Base-by-base conservation (phyloP, 2,113 vertebrate species). In the Riparia riparia region DNA sequence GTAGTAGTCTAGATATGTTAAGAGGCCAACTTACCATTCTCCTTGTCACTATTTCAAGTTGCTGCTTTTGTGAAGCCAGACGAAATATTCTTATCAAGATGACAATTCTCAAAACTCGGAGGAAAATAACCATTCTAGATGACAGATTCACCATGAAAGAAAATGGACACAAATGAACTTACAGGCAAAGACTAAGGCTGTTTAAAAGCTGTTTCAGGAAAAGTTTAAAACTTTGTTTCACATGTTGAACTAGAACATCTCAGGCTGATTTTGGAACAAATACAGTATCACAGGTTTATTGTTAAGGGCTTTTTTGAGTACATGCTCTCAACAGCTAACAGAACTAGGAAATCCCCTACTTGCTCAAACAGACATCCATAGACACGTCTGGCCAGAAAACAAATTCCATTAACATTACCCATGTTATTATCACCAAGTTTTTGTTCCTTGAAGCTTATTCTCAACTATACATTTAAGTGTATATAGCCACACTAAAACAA, bases 81-180 rank as follows among this genome's bases (percentile, higher is more conserved):
- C 99, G 98, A 97, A 99, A 98, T 97, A 99, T 61, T 95, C 99
- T 98, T 87, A 99, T 92, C 61, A 99, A 97, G 95, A 99, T 99
- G 66, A 99, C 57, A 88, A 99, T 97, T 95, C 99, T 98, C 97
- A 99, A 86, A 90, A 97, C 95, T 91, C 98, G 98, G 73, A 99
- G 94, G 42, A 99, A 85, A 19, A 93, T 89, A 70, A 98, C 96
- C 86, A 98, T 94, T 96, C 99, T 99, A 97, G 77, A 25, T 21
- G 51, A 11, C 50, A 80, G 34, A 58, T 51, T 56, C 22, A 73
- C 10, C 76, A 60, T 9, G 29, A 70, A 78, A 84, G 24, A 78
- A 70, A 69, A 19, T 7, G 0, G 57, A 50, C 13, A 82, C 24
- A n/a, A 41, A 12, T 68, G 31, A 61, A 51, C 18, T 57, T 42